phyloP scores from a whole-genome alignment of 2,797 vertebrate genomes.

The Chloroceryle amazona region DNA sequence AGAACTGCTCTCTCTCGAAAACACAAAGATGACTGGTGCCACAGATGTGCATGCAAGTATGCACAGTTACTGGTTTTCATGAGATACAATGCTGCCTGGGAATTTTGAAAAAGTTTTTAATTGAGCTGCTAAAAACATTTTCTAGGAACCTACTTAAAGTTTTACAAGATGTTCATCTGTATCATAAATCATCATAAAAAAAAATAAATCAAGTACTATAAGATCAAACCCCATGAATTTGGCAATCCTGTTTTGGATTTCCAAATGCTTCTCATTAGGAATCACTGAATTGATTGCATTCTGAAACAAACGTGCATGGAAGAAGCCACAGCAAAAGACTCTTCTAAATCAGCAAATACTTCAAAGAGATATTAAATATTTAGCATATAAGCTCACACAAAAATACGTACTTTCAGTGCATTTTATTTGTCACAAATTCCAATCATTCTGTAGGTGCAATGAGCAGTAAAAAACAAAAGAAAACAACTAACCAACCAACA shows the following conservation, averaged over 20 bases:
- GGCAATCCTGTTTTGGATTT: background rate
- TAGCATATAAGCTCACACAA: background rate
- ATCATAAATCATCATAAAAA: background rate
- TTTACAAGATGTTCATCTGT: constrained; percentile 32
- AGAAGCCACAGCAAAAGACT: background rate
- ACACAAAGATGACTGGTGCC: background rate
- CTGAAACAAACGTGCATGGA: background rate
- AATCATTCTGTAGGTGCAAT: background rate
- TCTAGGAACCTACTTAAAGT: background rate
- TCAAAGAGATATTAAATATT: background rate
- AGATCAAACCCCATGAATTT: constrained; percentile 3
- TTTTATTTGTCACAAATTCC: background rate
- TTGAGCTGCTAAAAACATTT: constrained; percentile 8
- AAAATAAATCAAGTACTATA: background rate
- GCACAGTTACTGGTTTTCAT: background rate
- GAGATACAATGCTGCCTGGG: background rate
- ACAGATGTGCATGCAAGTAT: background rate
- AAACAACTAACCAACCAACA: background rate
- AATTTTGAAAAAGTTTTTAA: constrained; percentile 9
- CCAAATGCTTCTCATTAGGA: constrained; percentile 30
- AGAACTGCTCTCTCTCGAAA: background rate
- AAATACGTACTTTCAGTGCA: background rate
- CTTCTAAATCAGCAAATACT: background rate
- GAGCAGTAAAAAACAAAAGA: background rate
- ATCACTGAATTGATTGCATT: background rate